A percentile compares a stretch with the other conserved stretches of the same genome.
Conservation (phyloP, 2,113 vertebrate species). For the Pelmatolapia mariae region DNA sequence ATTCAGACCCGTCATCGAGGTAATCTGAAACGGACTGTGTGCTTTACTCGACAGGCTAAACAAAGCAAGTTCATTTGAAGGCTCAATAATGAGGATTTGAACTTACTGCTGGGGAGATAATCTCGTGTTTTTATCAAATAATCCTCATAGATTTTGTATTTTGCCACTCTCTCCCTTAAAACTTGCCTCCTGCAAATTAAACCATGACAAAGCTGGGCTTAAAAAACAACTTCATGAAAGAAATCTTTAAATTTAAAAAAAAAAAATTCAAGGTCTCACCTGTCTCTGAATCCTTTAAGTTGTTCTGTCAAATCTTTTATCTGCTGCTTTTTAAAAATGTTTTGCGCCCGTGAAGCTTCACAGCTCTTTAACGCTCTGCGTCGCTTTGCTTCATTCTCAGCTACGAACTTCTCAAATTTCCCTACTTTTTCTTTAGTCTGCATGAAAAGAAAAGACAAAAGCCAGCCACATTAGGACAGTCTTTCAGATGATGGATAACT, state of each 20-base stretch:
- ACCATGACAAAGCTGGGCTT: not conserved
- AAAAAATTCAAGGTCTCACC: constrained; percentile 27
- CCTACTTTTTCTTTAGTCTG: constrained; percentile 61
- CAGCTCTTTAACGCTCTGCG: constrained; percentile 59
- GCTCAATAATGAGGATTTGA: not conserved
- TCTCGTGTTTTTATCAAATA: constrained; percentile 72
- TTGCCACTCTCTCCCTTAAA: constrained; percentile 62
- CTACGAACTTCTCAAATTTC: constrained; percentile 71
- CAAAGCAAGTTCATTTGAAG: not conserved
- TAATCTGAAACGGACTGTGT: not conserved
- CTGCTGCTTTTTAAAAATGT: constrained; percentile 56
- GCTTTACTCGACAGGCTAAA: not conserved
- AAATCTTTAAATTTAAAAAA: not conserved
- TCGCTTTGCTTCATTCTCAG: constrained; percentile 65
- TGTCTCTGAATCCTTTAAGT: constrained; percentile 51
- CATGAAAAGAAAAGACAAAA: not conserved
- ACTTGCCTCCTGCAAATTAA: constrained; percentile 55
- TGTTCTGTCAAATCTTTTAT: constrained; percentile 57
- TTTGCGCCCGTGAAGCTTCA: constrained; percentile 53
- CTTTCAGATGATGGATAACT: not conserved
- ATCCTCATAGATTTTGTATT: constrained; percentile 67
- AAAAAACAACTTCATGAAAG: not conserved
- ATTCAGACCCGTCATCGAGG: constrained; percentile 43
- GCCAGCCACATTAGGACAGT: not conserved
- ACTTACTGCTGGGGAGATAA: constrained; percentile 67